Conservation (phyloP, 2,113 vertebrate genomes). For the Eurystomus gularis region DNA sequence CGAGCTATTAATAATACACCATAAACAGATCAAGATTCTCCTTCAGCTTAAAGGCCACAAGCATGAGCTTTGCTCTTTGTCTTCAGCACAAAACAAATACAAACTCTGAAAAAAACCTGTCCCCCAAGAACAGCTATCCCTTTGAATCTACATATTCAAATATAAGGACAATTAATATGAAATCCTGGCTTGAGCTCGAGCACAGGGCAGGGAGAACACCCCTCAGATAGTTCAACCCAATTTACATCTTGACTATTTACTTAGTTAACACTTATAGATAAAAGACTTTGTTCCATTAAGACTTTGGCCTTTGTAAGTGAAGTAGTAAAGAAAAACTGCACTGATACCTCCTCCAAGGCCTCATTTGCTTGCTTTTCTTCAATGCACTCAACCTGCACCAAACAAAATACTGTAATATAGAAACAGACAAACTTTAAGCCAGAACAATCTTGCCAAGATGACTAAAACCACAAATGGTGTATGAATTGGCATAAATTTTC, state of each 20-base stretch:
- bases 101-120: neutral
- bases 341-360: slow-evolving; percentile 69
- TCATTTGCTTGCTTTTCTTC: slow-evolving; percentile 63
- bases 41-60: neutral
- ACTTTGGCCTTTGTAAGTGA: neutral
- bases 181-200: neutral
- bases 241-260: neutral
- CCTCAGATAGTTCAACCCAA: neutral
- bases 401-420: neutral
- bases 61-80: neutral
- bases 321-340: neutral
- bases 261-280: neutral
- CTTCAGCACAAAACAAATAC: neutral
- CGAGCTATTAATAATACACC: neutral
- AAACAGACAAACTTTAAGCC: neutral
- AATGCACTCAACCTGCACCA: slow-evolving; percentile 70
- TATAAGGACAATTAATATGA: neutral
- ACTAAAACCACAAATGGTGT: neutral
- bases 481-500: neutral
- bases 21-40: neutral
- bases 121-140: neutral
- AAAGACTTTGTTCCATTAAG: neutral
- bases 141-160: neutral
- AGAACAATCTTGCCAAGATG: neutral
- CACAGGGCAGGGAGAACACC: neutral